Conservation (phyloP, 2,113 vertebrate species). For the Spheniscus mendiculus region DNA sequence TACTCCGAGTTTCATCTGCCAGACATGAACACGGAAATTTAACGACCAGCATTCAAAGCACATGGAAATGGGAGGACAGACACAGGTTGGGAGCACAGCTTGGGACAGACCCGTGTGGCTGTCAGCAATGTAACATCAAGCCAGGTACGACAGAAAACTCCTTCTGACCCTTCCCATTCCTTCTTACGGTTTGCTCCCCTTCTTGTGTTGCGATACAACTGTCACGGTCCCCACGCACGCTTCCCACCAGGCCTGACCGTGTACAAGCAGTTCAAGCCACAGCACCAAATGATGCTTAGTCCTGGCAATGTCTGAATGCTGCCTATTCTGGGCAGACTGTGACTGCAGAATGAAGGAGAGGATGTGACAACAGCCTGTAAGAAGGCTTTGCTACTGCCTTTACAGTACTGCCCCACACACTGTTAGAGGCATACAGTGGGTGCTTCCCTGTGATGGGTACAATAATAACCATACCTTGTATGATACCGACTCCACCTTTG, state of each 20-base stretch:
- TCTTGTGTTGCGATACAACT: too few relatives aligned
- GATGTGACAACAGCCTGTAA: background rate
- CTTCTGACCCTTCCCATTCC: background rate
- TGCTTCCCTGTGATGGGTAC: background rate
- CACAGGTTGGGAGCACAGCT: background rate
- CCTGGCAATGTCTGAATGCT: background rate
- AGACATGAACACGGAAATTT: background rate
- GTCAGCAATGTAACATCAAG: background rate
- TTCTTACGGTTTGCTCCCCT: background rate
- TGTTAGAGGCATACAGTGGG: background rate
- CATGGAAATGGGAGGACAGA: background rate
- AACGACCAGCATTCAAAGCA: background rate
- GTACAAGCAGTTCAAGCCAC: background rate
- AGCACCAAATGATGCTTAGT: background rate
- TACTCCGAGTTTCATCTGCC: background rate
- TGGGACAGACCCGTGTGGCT: background rate
- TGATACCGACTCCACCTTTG: constrained; percentile 83
- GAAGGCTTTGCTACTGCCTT: background rate
- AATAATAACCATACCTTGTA: constrained; percentile 80
- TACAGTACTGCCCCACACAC: too few relatives aligned
- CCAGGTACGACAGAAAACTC: background rate
- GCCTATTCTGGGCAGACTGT: background rate
- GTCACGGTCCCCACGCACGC: fast-evolving
- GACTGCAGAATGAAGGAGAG: background rate
- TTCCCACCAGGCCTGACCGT: background rate